phyloP scores from a whole-genome alignment of 1,140 invertebrate genomes.

The Tetraneura akinire region DNA sequence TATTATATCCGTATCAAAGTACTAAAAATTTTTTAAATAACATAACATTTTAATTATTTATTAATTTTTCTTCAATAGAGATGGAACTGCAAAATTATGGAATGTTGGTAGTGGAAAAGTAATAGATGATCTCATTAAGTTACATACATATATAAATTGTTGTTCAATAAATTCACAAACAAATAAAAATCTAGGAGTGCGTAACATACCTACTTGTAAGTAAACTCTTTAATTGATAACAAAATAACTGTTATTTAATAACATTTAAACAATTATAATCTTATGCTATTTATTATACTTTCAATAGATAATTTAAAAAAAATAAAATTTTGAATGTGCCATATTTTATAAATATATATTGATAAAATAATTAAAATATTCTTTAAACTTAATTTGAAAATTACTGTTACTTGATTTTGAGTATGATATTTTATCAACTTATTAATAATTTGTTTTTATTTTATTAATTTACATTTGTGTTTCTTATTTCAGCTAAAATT shows the following conservation, averaged over 20 bases:
- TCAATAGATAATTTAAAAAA: too few relatives aligned
- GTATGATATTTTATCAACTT: too few relatives aligned
- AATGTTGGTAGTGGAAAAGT: slow-evolving; percentile 46
- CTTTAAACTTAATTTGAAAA: too few relatives aligned
- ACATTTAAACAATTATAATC: too few relatives aligned
- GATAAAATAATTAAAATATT: too few relatives aligned
- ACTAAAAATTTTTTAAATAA: too few relatives aligned
- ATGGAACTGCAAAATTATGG: slow-evolving; percentile 48
- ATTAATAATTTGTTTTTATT: too few relatives aligned
- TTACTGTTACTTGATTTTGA: too few relatives aligned
- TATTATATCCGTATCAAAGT: slow-evolving; percentile 71
- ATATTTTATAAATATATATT: too few relatives aligned
- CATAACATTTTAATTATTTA: background rate
- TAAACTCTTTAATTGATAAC: background rate
- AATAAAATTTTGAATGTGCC: too few relatives aligned
- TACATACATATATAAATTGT: slow-evolving; percentile 53
- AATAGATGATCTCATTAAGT: slow-evolving; percentile 15
- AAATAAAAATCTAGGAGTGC: slow-evolving; percentile 5
- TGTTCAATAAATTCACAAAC: slow-evolving; percentile 38
- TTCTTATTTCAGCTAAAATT: slow-evolving; percentile 62
- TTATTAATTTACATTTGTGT: too few relatives aligned
- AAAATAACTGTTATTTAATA: background rate
- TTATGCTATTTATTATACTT: too few relatives aligned
- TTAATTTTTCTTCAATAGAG: slow-evolving; percentile 24
- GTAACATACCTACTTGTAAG: slow-evolving; percentile 29